phyloP scores from a whole-genome alignment of 1,140 invertebrate genomes.

The Hyposmocoma kahamanoa region DNA sequence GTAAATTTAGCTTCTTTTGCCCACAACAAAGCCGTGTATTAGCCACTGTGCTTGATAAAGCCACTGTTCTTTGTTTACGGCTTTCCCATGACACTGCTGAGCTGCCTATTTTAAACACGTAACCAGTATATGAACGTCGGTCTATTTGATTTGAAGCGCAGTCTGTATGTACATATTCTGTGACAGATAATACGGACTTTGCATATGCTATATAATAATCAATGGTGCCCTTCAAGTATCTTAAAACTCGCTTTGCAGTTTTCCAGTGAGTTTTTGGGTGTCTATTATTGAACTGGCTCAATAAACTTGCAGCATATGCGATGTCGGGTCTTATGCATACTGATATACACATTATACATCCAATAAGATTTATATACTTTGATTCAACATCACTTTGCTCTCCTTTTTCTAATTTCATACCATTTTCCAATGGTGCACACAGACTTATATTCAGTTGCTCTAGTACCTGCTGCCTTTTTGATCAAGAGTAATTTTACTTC shows the following conservation, averaged over 20 bases:
- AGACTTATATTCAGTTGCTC: slow-evolving; percentile 23
- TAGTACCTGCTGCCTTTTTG: slow-evolving; percentile 18
- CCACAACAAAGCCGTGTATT: slow-evolving; percentile 30
- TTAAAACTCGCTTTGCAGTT: slow-evolving; percentile 6
- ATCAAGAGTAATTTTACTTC: slow-evolving; percentile 18
- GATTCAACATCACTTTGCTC: not conserved
- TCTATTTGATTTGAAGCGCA: slow-evolving; percentile 27
- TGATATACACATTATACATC: slow-evolving; percentile 9
- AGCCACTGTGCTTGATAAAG: slow-evolving; percentile 43
- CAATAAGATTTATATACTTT: slow-evolving; percentile 3
- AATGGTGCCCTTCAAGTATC: slow-evolving; percentile 8
- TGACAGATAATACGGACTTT: not conserved
- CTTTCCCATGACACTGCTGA: slow-evolving; percentile 34
- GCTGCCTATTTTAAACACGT: slow-evolving; percentile 27
- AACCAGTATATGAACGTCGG: slow-evolving; percentile 43
- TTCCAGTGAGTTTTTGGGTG: slow-evolving; percentile 3
- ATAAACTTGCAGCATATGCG: slow-evolving; percentile 3
- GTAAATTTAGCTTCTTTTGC: slow-evolving; percentile 30
- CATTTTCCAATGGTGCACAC: slow-evolving; percentile 23
- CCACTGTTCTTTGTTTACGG: slow-evolving; percentile 43
- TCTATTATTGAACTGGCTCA: slow-evolving; percentile 11
- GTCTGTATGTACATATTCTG: slow-evolving; percentile 41
- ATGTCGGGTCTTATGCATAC: slow-evolving; percentile 10
- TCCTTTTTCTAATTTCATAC: slow-evolving; percentile 15
- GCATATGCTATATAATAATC: not conserved